Percentiles rank a stretch among this genome's conserved stretches.
phyloP scores from a whole-genome alignment of 1,140 invertebrate genomes.

The Brachionus koreanus region DNA sequence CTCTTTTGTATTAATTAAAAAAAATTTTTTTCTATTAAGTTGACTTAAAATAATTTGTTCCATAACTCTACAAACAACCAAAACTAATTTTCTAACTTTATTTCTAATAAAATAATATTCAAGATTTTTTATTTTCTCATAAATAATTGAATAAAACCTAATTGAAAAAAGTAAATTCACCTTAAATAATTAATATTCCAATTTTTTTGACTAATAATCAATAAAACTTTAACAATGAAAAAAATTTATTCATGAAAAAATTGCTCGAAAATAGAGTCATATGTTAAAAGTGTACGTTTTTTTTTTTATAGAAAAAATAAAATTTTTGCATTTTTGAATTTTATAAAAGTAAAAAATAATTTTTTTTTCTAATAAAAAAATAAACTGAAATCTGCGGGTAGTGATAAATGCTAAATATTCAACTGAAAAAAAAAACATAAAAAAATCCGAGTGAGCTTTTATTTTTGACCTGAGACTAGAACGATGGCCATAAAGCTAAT shows the following conservation, averaged over 20 bases:
- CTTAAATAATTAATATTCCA: background rate
- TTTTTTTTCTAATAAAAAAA: background rate
- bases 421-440: no score
- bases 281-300: no score
- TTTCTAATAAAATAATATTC: background rate
- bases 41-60: no score
- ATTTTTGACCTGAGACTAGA: background rate
- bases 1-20: background rate
- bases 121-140: background rate
- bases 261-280: no score
- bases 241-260: no score
- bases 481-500: slow-evolving; percentile 5
- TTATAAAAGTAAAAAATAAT: no score
- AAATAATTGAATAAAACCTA: background rate
- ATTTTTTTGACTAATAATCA: background rate
- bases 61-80: no score
- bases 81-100: no score
- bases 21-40: background rate
- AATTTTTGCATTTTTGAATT: no score
- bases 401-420: background rate
- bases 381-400: background rate
- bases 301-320: no score
- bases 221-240: background rate
- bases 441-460: background rate
- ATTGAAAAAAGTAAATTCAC: background rate